phyloP scores from a whole-genome alignment of 2,113 vertebrate species.

The Stegastes partitus region DNA sequence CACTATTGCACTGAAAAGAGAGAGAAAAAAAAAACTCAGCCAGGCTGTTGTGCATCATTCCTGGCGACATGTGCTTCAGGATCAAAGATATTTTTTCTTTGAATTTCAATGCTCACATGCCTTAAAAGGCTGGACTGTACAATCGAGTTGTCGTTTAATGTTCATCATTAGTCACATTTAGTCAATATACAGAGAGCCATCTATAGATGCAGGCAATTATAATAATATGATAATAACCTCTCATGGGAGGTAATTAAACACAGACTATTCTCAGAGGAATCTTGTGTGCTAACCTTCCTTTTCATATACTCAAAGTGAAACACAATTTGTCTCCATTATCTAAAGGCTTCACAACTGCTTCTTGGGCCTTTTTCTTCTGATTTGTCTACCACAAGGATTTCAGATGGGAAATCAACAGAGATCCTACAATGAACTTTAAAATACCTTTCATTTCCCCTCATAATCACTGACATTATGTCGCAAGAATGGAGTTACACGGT shows the following conservation, averaged over 20 bases:
- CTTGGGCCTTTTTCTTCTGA: conserved; percentile 1
- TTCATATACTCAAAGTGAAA: background rate
- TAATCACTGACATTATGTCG: background rate
- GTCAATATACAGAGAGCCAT: background rate
- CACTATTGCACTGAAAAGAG: background rate
- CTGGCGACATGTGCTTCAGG: background rate
- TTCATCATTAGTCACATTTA: background rate
- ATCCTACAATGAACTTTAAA: background rate
- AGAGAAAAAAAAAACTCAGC: conserved; percentile 1
- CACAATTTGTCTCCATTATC: background rate
- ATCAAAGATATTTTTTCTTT: conserved; percentile 10
- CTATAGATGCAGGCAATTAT: background rate
- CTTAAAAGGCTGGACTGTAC: background rate
- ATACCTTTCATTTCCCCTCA: background rate
- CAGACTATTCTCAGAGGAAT: background rate
- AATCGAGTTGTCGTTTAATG: background rate
- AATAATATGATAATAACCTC: background rate
- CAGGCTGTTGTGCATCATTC: conserved; percentile 12
- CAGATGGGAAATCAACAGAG: background rate
- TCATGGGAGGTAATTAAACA: background rate
- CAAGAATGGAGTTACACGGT: conserved; percentile 3
- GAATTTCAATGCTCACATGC: background rate
- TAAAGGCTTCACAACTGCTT: background rate
- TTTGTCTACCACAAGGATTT: background rate
- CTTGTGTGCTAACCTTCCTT: background rate